These are phyloP conservation scores for Poecile montanus DNA, from an alignment of 2,797 vertebrate species.

Conservation along the genomic window DNA sequence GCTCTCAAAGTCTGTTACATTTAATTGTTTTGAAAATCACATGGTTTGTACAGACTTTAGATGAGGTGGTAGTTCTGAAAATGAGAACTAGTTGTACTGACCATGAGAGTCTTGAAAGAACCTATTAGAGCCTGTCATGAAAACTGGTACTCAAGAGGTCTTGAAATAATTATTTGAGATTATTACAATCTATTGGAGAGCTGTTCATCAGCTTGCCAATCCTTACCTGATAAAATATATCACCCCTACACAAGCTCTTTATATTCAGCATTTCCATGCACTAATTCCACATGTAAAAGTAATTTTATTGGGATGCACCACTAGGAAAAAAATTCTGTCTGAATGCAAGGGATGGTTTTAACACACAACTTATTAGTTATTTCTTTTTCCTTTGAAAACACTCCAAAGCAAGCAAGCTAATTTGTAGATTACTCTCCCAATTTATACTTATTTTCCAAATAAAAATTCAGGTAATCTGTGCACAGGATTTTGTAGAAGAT, in stretches of 20 bases:
- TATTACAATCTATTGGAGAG: not conserved
- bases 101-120: not conserved
- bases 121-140: not conserved
- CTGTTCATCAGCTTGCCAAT: not conserved
- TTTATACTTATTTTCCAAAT: not conserved
- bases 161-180: conserved; percentile 24
- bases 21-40: not conserved
- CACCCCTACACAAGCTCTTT: not conserved
- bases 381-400: not conserved
- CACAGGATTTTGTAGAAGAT: not conserved
- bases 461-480: not conserved
- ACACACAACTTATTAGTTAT: not conserved
- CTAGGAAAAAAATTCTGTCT: not conserved
- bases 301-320: not conserved
- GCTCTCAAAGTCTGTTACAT: not conserved
- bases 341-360: not conserved
- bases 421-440: not conserved
- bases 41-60: not conserved
- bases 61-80: not conserved
- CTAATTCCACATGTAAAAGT: not conserved
- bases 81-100: not conserved
- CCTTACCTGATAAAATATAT: not conserved
- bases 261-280: not conserved
- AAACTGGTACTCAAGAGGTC: not conserved
- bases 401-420: not conserved